Evolutionary conservation across 2,888 invertebrate species (phyloP), one percentile per base, ranked within the genome.

Genomic region (Sminthurinus aureus): DNA sequence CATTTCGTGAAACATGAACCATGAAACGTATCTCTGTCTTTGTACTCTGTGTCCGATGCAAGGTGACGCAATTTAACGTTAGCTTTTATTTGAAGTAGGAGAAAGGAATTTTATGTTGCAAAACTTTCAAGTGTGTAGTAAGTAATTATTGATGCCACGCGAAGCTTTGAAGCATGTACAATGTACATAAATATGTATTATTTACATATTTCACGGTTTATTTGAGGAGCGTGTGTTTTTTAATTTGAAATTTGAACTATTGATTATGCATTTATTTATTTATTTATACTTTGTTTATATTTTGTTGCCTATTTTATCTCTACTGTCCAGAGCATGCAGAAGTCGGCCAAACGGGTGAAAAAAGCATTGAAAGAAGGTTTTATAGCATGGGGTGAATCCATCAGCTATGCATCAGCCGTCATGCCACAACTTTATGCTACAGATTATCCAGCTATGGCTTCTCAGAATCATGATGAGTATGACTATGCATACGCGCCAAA

Each of bases 321-420:
- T 58, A 6, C 18, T 58, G 1, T 58, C 18, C 9, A 81, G 80
- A 58, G 52, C 13, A 6, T 81, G 12, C 22, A 58, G 74, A 81
- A 52, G 38, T 81, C 81, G 52, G 81, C 74, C 6, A 81, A 75
- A 18, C 18, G 18, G 4, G 74, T 81, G 26, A 74, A 38, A 64
- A 81, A 81, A 64, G 74, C 81, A 22, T 11, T 81, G 22, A 52
- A 74, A 66, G 74, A 24, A 11, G 81, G 81, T 4, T 81, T 81
- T 26, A 38, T 81, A 12, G 58, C 73, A 51, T 81, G 81, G 81
- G 74, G 73, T 26, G 52, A 81, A 22, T 74, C 74, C 24, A 74
- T 81, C 52, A 52, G 12, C 1, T 81, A 81, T 64, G 50, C 81
- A 13, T 6, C 81, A 0, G 74, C 64, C 4, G 81, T 81, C 0